A percentile compares a stretch with the other conserved stretches of the same genome.
phyloP scores from a whole-genome alignment of 2,888 invertebrate genomes.

The Leucozona laternaria region DNA sequence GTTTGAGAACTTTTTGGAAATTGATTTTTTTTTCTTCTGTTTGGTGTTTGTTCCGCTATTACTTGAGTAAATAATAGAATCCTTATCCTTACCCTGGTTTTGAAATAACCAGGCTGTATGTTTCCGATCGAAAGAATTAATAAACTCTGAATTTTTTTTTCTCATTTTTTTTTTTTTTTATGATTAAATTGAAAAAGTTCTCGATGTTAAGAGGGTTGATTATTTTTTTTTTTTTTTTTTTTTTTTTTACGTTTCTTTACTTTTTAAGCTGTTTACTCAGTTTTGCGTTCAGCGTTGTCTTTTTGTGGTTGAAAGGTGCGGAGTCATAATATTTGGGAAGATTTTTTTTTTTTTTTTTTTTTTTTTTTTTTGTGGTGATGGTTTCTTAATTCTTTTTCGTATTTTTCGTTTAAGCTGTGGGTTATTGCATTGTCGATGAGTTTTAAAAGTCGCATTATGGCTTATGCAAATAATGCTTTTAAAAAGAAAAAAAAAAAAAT shows the following conservation, averaged over 20 bases:
- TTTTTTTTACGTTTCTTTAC: neutral
- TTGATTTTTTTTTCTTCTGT: constrained; percentile 24
- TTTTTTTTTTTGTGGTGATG: too few relatives aligned
- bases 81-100: constrained; percentile 5
- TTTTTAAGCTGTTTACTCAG: constrained; percentile 13
- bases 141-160: constrained; percentile 7
- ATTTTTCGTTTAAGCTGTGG: neutral
- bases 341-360: too few relatives aligned
- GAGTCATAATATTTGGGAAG: neutral
- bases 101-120: constrained; percentile 1
- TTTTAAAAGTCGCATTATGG: constrained; percentile 16
- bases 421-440: constrained; percentile 26
- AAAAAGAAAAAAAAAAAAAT: neutral
- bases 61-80: constrained; percentile 36
- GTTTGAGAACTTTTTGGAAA: constrained; percentile 25
- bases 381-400: neutral
- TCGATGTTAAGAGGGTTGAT: neutral
- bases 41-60: constrained; percentile 30
- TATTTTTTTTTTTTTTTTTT: neutral
- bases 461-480: constrained; percentile 25
- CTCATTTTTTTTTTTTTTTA: constrained; percentile 17
- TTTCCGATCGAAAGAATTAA: constrained; percentile 49
- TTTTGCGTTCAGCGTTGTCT: neutral
- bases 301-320: neutral
- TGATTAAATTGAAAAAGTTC: constrained; percentile 63